Percentiles rank a stretch among this genome's conserved stretches.
Conservation (phyloP, 2,113 vertebrate genomes). For the Leucosticte australis region DNA sequence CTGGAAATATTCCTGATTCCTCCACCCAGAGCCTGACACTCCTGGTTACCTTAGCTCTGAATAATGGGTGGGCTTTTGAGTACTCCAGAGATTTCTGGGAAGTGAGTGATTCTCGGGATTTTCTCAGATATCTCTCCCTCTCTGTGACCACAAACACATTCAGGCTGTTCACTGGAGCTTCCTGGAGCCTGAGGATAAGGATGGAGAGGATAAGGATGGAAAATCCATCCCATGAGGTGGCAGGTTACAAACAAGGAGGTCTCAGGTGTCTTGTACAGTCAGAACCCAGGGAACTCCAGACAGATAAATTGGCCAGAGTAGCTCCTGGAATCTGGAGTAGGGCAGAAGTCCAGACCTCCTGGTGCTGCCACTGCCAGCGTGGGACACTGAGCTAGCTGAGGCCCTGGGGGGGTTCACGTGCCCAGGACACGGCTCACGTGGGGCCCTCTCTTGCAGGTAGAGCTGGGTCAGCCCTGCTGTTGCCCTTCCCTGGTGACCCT, state of each 20-base stretch:
- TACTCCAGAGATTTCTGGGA: background rate
- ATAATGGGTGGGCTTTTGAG: background rate
- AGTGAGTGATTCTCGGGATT: accelerated
- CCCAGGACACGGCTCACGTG: background rate
- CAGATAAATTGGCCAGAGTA: accelerated
- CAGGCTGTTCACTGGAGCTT: background rate
- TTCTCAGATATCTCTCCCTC: background rate
- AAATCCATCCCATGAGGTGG: accelerated
- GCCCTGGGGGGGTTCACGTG: accelerated
- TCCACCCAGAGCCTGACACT: background rate
- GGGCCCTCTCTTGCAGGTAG: background rate
- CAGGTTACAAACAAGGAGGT: background rate
- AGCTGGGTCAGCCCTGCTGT: background rate
- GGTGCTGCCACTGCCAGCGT: background rate
- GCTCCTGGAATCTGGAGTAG: background rate
- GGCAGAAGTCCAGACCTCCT: background rate
- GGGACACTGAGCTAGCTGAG: background rate
- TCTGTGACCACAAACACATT: background rate
- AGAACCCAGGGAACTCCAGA: background rate
- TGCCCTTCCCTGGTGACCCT: background rate
- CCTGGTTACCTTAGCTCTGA: background rate
- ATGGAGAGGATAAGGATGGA: background rate
- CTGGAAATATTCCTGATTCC: background rate
- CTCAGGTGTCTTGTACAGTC: background rate
- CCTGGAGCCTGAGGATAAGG: background rate